A percentile compares a stretch with the other conserved stretches of the same genome.
phyloP scores from a whole-genome alignment of 2,888 invertebrate genomes.

The Horisme vitalbata region DNA sequence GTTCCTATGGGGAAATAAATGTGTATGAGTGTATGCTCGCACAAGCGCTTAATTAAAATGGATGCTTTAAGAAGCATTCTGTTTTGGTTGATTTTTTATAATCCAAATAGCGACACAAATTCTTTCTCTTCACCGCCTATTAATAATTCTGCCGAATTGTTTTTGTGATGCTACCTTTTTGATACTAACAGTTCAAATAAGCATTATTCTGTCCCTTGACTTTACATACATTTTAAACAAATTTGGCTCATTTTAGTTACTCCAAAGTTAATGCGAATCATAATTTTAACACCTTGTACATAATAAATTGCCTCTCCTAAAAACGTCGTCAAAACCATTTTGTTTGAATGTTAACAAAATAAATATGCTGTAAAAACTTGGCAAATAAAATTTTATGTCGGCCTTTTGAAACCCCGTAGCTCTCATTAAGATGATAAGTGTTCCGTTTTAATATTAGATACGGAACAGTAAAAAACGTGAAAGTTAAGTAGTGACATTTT shows the following conservation, averaged over 20 bases:
- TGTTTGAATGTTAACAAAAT: constrained; percentile 18
- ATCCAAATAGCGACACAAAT: too few species aligned
- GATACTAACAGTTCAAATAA: too few species aligned
- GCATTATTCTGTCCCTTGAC: neutral
- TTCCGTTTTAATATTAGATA: constrained; percentile 24
- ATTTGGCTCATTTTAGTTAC: neutral
- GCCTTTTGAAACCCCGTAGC: constrained; percentile 19
- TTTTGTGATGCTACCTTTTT: too few species aligned
- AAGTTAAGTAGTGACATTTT: constrained; percentile 20
- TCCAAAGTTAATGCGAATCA: neutral
- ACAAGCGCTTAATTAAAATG: too few species aligned
- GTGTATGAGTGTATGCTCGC: too few species aligned
- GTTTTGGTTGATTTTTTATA: too few species aligned
- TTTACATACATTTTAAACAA: neutral
- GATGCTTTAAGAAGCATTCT: too few species aligned
- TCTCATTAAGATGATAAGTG: constrained; percentile 27
- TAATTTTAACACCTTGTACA: neutral
- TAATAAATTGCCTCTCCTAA: constrained; percentile 9
- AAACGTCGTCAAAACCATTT: constrained; percentile 12
- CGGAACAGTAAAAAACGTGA: constrained; percentile 20
- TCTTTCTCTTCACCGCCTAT: too few species aligned
- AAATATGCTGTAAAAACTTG: constrained; percentile 23
- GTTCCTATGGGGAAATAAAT: too few species aligned
- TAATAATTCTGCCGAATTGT: too few species aligned
- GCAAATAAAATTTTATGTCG: constrained; percentile 19